Percentiles rank a stretch among this genome's conserved stretches.
Conservation (phyloP, 2,888 invertebrate species). For the Rambutsinella grinnellia region DNA sequence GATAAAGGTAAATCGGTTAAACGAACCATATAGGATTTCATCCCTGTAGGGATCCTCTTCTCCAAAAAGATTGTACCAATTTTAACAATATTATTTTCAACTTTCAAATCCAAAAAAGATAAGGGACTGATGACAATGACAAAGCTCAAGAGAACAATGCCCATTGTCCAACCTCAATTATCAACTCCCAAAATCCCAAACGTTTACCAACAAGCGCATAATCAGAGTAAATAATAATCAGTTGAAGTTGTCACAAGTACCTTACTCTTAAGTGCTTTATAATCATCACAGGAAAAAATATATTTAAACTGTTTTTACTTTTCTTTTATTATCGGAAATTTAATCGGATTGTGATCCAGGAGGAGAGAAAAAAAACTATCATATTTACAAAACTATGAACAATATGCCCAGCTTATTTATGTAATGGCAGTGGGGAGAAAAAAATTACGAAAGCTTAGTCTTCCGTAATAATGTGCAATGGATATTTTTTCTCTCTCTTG, state of each 20-base stretch:
- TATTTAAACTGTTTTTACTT: conserved; percentile 29
- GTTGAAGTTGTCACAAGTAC: conserved; percentile 30
- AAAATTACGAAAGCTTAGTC: neutral
- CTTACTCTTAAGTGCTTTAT: conserved; percentile 28
- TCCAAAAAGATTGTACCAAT: too few species aligned
- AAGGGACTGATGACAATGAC: conserved; percentile 30
- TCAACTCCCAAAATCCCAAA: conserved; percentile 14
- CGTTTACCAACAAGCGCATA: conserved; percentile 4
- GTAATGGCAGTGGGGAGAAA: neutral
- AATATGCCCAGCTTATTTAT: too few species aligned
- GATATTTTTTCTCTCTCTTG: too few species aligned
- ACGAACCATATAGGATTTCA: conserved; percentile 40
- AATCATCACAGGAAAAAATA: conserved; percentile 10
- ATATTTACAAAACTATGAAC: too few species aligned
- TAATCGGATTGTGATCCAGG: conserved; percentile 50
- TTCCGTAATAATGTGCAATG: conserved; percentile 25
- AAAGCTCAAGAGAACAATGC: conserved; percentile 45
- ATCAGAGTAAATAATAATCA: conserved; percentile 13
- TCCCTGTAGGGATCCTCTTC: too few species aligned
- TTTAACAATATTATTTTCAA: too few species aligned
- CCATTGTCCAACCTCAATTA: conserved; percentile 53
- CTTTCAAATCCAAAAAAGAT: too few species aligned
- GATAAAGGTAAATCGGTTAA: conserved; percentile 46
- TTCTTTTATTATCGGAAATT: neutral
- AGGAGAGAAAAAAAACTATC: neutral